Evolutionary conservation across 2,888 invertebrate genomes (phyloP), one percentile per base, ranked within the genome.

Genomic region (Apamea sordens): DNA sequence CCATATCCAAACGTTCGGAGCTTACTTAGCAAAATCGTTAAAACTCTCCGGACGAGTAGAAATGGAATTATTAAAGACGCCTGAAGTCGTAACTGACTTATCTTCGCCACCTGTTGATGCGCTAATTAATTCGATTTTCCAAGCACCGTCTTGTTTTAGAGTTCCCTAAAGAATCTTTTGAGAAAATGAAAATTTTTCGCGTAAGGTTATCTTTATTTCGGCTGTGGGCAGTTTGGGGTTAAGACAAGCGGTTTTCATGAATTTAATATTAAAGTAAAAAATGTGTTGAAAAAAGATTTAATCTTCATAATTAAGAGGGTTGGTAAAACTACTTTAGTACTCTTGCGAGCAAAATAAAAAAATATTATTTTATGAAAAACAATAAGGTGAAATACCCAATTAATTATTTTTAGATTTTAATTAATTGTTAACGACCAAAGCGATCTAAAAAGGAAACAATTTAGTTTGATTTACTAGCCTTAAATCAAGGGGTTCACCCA

Each of bases 121-220:
- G 84, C 89, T 96, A 96, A 96, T 96, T 96, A 95, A 96, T 96
- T 95, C 94, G 93, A 96, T 96, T 94, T 94, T 87, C 85, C 86
- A 86, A 88, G 89, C 90, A 91, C 90, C 89, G 86, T 89, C 87
- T 87, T 85, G 87, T 91, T 92, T 91, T 86, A 89, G 90, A 89
- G 88, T 89, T 91, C 90, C 84, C 81, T 83, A 71, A 72, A 87
- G 69, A 83, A 75, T 79, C 32, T 88, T 86, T 79, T 76, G 69
- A 6, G 75, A 84, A 80, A 79, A 78, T 76, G 63, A 41, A 73
- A 32, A 59, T 15, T 69, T 28, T 76, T 36, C 64, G 24, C 36
- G 10, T 28, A 13, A 18, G 7, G 15, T 69, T 64, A 69, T 69
- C 56, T 76, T 86, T 73, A 68, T 86, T 76, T 83, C 47, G 56